phyloP scores from a whole-genome alignment of 2,797 vertebrate genomes.

The Sciaenops ocellatus region DNA sequence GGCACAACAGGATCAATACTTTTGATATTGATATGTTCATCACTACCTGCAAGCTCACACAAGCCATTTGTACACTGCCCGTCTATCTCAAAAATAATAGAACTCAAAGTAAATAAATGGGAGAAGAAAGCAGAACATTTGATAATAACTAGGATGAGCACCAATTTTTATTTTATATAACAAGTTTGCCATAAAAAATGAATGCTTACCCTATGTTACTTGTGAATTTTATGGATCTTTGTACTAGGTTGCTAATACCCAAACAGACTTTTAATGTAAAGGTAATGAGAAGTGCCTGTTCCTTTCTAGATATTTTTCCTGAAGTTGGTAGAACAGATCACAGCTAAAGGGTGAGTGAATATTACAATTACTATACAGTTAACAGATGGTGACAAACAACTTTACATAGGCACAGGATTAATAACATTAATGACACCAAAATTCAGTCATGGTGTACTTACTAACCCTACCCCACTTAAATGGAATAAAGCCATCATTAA shows the following conservation, averaged over 20 bases:
- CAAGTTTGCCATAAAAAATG: background rate
- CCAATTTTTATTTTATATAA: background rate
- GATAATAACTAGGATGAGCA: background rate
- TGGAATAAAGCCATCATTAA: background rate
- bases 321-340: background rate
- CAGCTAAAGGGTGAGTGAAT: background rate
- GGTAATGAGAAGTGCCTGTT: background rate
- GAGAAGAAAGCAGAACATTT: conserved; percentile 19
- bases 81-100: background rate
- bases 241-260: background rate
- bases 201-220: background rate
- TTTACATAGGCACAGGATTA: background rate
- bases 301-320: background rate
- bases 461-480: background rate
- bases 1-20: conserved; percentile 45
- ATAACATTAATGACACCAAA: background rate
- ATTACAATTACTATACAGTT: background rate
- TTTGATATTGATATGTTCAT: conserved; percentile 40
- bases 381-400: background rate
- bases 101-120: conserved; percentile 18
- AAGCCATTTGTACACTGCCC: conserved; percentile 20
- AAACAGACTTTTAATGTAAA: conserved; percentile 1
- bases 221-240: background rate
- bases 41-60: conserved; percentile 21
- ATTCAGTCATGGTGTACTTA: background rate